phyloP scores from a whole-genome alignment of 2,888 invertebrate species.

The Gandaritis pyraliata region DNA sequence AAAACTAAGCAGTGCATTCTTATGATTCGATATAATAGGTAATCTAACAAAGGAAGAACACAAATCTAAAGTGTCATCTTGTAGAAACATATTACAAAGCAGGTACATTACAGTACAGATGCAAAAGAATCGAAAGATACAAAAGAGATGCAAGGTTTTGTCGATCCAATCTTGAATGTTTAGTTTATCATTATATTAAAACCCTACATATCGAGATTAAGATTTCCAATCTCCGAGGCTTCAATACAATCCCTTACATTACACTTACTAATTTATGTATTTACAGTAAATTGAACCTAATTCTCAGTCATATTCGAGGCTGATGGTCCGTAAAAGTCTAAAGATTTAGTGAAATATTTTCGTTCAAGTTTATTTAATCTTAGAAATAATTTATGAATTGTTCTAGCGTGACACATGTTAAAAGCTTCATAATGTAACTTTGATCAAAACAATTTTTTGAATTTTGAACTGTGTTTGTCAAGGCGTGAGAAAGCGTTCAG shows the following conservation, averaged over 20 bases:
- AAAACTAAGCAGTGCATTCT: constrained; percentile 33
- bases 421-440: constrained; percentile 9
- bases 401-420: constrained; percentile 1
- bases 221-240: constrained; percentile 54
- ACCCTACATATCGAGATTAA: constrained; percentile 47
- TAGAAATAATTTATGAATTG: constrained; percentile 34
- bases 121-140: too few species aligned
- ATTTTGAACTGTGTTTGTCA: constrained; percentile 3
- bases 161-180: constrained; percentile 38
- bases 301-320: constrained; percentile 80
- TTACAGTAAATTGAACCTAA: constrained; percentile 80
- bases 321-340: constrained; percentile 50
- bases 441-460: not conserved
- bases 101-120: constrained; percentile 32
- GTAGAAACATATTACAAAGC: constrained; percentile 19
- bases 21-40: constrained; percentile 25
- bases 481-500: not conserved
- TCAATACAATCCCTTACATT: constrained; percentile 52
- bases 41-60: constrained; percentile 25
- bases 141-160: constrained; percentile 39
- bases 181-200: constrained; percentile 44
- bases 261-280: constrained; percentile 62
- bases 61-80: constrained; percentile 32
- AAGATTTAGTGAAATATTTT: constrained; percentile 35
- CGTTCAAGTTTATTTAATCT: constrained; percentile 31